Conservation (phyloP, 2,888 invertebrate genomes). For the Lochmaea capreae region DNA sequence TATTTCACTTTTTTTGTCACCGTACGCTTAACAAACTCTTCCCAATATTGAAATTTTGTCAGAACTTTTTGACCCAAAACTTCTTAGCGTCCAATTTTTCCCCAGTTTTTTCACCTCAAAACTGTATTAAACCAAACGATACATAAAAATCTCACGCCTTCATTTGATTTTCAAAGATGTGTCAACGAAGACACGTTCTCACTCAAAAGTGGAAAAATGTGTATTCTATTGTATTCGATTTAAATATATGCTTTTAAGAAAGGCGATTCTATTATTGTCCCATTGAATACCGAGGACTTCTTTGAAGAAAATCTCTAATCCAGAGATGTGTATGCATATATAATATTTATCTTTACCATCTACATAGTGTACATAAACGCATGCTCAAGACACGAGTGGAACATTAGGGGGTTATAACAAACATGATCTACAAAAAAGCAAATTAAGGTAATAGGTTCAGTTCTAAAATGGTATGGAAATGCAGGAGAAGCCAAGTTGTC, state of each 20-base stretch:
- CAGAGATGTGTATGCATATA: constrained; percentile 23
- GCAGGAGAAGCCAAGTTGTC: too few species aligned
- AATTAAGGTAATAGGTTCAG: too few species aligned
- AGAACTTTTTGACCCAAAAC: background rate
- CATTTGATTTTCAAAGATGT: constrained; percentile 42
- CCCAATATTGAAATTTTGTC: too few species aligned
- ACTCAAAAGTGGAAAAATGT: constrained; percentile 60
- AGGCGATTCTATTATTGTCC: constrained; percentile 36
- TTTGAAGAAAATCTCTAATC: constrained; percentile 35
- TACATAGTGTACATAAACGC: too few species aligned
- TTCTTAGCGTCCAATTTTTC: background rate
- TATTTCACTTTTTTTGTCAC: too few species aligned
- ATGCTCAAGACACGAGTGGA: too few species aligned
- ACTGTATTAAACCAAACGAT: constrained; percentile 6
- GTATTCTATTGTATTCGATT: constrained; percentile 60
- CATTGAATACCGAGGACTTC: constrained; percentile 18
- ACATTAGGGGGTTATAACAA: too few species aligned
- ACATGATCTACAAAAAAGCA: too few species aligned
- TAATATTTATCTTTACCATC: too few species aligned
- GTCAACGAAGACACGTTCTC: constrained; percentile 43
- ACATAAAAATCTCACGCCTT: constrained; percentile 1
- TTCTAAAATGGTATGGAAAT: too few species aligned
- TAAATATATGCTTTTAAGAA: constrained; percentile 57
- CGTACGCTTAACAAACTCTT: too few species aligned
- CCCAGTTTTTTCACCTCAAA: background rate